Evolutionary conservation across 1,140 invertebrate genomes (phyloP).

Genomic region (Atta texana): DNA sequence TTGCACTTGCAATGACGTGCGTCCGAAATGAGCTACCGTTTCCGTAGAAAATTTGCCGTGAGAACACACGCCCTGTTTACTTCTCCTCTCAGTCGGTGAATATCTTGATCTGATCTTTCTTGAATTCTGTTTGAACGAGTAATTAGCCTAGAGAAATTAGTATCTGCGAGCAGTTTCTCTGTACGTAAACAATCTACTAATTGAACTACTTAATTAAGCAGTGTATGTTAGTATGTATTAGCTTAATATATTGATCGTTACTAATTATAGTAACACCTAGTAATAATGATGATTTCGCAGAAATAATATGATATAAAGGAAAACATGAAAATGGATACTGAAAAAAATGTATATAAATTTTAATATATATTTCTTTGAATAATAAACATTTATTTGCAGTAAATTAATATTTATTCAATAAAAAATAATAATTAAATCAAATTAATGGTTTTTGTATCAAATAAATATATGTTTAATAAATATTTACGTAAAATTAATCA

Average conservation of each 20-base stretch:
- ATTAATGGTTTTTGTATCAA: no score
- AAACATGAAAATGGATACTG: background rate
- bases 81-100: background rate
- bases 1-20: conserved; percentile 25
- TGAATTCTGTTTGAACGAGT: conserved; percentile 21
- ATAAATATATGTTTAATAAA: no score
- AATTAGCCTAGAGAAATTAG: conserved; percentile 42
- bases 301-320: background rate
- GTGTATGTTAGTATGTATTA: background rate
- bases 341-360: no score
- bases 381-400: no score
- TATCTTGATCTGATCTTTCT: conserved; percentile 18
- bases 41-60: conserved; percentile 27
- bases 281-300: conserved; percentile 9
- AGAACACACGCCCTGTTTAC: background rate
- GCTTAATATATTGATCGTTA: conserved; percentile 34
- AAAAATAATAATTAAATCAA: no score
- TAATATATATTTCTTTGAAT: no score
- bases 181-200: conserved; percentile 45
- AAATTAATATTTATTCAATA: no score
- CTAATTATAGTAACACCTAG: conserved; percentile 35
- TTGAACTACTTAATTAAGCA: conserved; percentile 56
- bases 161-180: background rate
- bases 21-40: conserved; percentile 2
- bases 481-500: no score